Evolutionary conservation across 2,888 invertebrate species (phyloP).

Genomic region (Crossocerus cetratus): DNA sequence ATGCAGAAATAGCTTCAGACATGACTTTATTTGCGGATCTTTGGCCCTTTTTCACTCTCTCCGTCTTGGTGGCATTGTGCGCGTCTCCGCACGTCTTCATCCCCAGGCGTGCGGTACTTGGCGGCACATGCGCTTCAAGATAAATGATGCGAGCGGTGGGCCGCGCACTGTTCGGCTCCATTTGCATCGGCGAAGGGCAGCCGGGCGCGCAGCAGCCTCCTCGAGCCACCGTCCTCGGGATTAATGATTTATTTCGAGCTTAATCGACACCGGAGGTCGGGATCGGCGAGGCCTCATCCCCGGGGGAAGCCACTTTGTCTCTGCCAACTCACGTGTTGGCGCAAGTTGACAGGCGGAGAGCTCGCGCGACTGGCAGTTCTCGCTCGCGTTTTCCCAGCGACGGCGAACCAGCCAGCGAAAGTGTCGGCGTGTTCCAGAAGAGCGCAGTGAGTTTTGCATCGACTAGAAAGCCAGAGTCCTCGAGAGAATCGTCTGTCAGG

Average conservation of each 20-base stretch:
- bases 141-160: slow-evolving; percentile 58
- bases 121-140: slow-evolving; percentile 42
- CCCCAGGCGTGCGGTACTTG: slow-evolving; percentile 30
- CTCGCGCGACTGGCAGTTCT: too few relatives aligned
- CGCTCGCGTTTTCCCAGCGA: slow-evolving; percentile 34
- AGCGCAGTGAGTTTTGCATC: not conserved
- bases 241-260: slow-evolving; percentile 52
- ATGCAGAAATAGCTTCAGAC: slow-evolving; percentile 60
- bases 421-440: slow-evolving; percentile 4
- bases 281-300: slow-evolving; percentile 22
- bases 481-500: slow-evolving; percentile 5
- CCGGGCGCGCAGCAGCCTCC: not conserved
- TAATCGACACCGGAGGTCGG: slow-evolving; percentile 42
- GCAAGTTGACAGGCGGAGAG: not conserved
- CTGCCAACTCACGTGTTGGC: not conserved
- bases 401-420: slow-evolving; percentile 39
- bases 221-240: slow-evolving; percentile 1
- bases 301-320: not conserved
- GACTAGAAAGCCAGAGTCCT: not conserved
- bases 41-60: slow-evolving; percentile 5
- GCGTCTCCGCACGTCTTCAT: too few relatives aligned
- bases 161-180: slow-evolving; percentile 52
- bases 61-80: too few relatives aligned
- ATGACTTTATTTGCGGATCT: slow-evolving; percentile 57
- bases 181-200: slow-evolving; percentile 53